These are phyloP conservation scores for Alectura lathami DNA, from an alignment of 2,113 vertebrate species.

Conservation along the genomic window DNA sequence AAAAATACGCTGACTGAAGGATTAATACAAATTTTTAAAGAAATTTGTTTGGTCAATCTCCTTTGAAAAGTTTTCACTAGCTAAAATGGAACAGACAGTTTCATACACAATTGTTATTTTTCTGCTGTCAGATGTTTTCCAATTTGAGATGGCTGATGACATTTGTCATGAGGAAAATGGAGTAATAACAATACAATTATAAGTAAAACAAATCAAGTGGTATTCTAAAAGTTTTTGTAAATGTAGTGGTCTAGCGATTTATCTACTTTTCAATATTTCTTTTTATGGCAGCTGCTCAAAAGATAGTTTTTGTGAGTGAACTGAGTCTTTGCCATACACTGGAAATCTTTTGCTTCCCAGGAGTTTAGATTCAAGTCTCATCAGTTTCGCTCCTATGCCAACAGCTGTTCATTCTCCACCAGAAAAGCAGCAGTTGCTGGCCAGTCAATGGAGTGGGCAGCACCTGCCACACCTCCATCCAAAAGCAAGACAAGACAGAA, in stretches of 20 bases:
- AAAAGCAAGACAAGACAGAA: not conserved
- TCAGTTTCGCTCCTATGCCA: not conserved
- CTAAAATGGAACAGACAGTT: not conserved
- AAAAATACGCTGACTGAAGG: not conserved
- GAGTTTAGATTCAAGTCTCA: not conserved
- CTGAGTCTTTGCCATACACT: not conserved
- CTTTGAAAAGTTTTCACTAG: not conserved
- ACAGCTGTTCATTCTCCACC: too few species aligned
- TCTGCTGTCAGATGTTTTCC: not conserved
- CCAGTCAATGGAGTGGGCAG: accelerated
- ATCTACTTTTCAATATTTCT: not conserved
- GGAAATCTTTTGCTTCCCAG: not conserved
- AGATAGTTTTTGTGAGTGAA: not conserved
- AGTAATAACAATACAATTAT: not conserved
- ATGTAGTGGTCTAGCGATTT: not conserved
- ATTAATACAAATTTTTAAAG: not conserved
- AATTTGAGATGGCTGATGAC: accelerated
- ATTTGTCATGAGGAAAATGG: not conserved
- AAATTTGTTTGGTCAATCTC: not conserved
- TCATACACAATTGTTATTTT: not conserved
- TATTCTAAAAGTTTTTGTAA: not conserved
- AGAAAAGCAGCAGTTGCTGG: accelerated
- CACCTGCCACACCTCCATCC: not conserved
- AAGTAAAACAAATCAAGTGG: too few species aligned
- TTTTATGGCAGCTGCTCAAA: not conserved